Conservation (phyloP, 1,140 invertebrate species). For the Drosophila suzukii region DNA sequence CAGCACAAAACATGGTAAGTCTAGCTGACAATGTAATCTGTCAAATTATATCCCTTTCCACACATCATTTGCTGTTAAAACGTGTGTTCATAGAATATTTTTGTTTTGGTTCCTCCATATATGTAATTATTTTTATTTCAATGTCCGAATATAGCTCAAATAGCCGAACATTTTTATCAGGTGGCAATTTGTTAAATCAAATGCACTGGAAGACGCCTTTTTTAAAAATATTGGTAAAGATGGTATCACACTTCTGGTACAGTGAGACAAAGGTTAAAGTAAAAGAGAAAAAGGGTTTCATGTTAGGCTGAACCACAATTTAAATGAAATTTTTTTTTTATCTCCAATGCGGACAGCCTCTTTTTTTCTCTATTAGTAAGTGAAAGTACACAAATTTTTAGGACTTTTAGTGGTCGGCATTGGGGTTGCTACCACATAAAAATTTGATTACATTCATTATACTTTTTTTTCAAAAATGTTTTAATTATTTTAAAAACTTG, state of each 20-base stretch:
- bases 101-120: not conserved
- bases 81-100: not conserved
- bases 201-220: not conserved
- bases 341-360: no score
- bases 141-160: not conserved
- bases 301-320: no score
- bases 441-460: no score
- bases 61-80: not conserved
- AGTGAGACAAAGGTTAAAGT: not conserved
- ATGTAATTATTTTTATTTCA: not conserved
- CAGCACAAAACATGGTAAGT: slow-evolving; percentile 77
- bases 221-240: not conserved
- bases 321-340: no score
- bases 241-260: slow-evolving; percentile 3
- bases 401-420: no score
- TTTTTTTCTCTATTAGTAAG: no score
- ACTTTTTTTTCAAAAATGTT: no score
- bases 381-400: no score
- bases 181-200: not conserved
- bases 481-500: no score
- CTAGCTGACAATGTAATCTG: not conserved
- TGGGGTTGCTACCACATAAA: no score
- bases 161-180: not conserved
- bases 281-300: no score
- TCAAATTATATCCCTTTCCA: not conserved